Evolutionary conservation across 2,888 invertebrate genomes (phyloP).

Genomic region (Napeogenes inachia): DNA sequence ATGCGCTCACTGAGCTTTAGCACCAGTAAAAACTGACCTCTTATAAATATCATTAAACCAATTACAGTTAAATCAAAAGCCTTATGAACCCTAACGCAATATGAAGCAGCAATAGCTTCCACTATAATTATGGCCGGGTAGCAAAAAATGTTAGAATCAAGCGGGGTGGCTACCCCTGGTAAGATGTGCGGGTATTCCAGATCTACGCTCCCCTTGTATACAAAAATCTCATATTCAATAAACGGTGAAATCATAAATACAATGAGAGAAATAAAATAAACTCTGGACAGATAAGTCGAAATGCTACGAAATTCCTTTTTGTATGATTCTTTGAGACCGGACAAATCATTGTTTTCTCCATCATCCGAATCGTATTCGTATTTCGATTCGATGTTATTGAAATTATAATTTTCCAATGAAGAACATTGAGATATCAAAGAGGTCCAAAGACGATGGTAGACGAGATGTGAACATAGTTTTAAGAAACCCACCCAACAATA

Average conservation of each 20-base stretch:
- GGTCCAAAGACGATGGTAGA: slow-evolving; percentile 41
- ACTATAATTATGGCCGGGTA: slow-evolving; percentile 42
- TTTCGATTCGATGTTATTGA: slow-evolving; percentile 24
- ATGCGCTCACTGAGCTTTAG: slow-evolving; percentile 46
- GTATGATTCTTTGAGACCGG: slow-evolving; percentile 39
- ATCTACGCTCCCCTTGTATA: slow-evolving; percentile 28
- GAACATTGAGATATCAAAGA: slow-evolving; percentile 40
- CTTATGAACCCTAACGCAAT: slow-evolving; percentile 50
- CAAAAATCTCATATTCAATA: slow-evolving; percentile 42
- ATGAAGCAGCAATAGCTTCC: slow-evolving; percentile 48
- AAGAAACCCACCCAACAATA: slow-evolving; percentile 56
- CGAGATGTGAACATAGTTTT: slow-evolving; percentile 47
- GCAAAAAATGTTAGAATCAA: slow-evolving; percentile 41
- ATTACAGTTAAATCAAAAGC: slow-evolving; percentile 53
- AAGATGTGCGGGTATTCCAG: slow-evolving; percentile 50
- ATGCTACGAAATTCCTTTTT: slow-evolving; percentile 41
- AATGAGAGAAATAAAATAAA: slow-evolving; percentile 47
- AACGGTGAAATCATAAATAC: slow-evolving; percentile 55
- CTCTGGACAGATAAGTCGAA: slow-evolving; percentile 38
- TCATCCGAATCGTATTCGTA: slow-evolving; percentile 37
- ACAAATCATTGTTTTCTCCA: slow-evolving; percentile 35
- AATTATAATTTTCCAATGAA: slow-evolving; percentile 42
- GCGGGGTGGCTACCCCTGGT: slow-evolving; percentile 48
- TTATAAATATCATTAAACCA: slow-evolving; percentile 58
- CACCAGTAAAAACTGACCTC: slow-evolving; percentile 53